These are phyloP conservation scores for Phalacrocorax carbo DNA, from an alignment of 2,113 vertebrate genomes.

Conservation along the genomic window DNA sequence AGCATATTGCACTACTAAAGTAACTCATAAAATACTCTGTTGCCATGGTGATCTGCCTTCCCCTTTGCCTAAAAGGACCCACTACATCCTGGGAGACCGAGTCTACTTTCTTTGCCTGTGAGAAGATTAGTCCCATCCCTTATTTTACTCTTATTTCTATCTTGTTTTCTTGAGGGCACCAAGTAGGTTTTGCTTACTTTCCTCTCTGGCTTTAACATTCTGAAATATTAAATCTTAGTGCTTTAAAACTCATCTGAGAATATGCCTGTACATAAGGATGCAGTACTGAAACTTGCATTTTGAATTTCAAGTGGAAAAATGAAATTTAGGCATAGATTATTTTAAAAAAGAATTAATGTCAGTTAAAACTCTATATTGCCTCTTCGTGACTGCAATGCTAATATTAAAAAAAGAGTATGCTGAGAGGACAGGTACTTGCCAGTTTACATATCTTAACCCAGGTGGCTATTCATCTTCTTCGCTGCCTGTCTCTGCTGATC, in stretches of 20 bases:
- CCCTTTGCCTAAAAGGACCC: neutral
- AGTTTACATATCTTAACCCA: neutral
- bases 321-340: neutral
- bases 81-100: neutral
- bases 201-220: neutral
- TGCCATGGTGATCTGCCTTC: slow-evolving; percentile 36
- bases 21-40: neutral
- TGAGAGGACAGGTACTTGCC: neutral
- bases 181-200: neutral
- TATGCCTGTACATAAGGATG: neutral
- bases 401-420: too few relatives aligned
- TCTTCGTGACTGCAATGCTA: neutral
- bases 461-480: neutral
- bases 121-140: neutral
- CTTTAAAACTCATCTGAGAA: neutral
- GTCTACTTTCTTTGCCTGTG: neutral
- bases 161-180: neutral
- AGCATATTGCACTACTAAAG: neutral
- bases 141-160: neutral
- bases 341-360: neutral
- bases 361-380: neutral
- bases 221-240: neutral
- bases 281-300: neutral
- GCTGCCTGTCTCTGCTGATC: neutral
- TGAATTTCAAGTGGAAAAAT: neutral